A percentile compares a stretch with the other conserved stretches of the same genome.
These are phyloP conservation scores for Meandrina meandrites DNA, from an alignment of 92 coral and sea anemone species.

Conservation along the genomic window DNA sequence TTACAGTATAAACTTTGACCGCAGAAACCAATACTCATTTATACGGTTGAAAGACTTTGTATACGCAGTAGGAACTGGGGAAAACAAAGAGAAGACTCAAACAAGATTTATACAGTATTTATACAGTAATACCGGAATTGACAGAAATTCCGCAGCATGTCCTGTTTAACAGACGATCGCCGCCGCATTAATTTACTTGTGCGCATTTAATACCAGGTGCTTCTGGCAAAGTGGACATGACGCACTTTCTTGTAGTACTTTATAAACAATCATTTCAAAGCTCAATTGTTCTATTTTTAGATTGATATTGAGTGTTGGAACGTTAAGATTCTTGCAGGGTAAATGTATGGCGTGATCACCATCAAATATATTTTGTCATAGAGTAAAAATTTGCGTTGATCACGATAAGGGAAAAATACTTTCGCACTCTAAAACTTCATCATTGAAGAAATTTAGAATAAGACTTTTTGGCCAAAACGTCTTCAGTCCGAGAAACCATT, in stretches of 20 bases:
- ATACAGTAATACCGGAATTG: conserved; percentile 6
- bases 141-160: conserved; percentile 11
- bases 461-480: neutral
- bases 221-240: conserved; percentile 5
- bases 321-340: conserved; percentile 1
- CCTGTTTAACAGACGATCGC: conserved; percentile 21
- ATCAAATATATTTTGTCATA: conserved; percentile 13
- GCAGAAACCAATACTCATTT: conserved; percentile 7
- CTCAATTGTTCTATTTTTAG: conserved; percentile 35
- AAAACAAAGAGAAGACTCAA: conserved; percentile 17
- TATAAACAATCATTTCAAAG: conserved; percentile 32
- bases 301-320: conserved; percentile 4
- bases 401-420: neutral
- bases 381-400: neutral
- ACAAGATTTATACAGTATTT: neutral
- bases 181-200: conserved; percentile 30
- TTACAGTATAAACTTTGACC: conserved; percentile 18
- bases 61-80: conserved; percentile 6
- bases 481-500: neutral
- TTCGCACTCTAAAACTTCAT: neutral
- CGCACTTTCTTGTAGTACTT: neutral
- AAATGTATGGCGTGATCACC: conserved; percentile 14
- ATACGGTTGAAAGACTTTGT: neutral
- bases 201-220: neutral
- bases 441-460: neutral